phyloP scores from a whole-genome alignment of 1,140 invertebrate genomes.

The Sarcophaga peregrina region DNA sequence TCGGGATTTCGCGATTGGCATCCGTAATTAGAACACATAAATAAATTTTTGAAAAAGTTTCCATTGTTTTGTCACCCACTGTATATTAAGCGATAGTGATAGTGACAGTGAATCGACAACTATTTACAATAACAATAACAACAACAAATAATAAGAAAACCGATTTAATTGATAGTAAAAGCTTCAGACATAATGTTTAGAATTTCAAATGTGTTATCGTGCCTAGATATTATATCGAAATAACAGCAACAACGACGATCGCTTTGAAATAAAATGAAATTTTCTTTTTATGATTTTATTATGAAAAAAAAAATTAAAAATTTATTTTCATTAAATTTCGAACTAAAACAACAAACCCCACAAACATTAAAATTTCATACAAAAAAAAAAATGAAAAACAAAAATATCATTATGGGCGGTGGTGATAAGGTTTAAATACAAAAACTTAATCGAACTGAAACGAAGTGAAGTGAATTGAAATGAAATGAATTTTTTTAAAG shows the following conservation, averaged over 20 bases:
- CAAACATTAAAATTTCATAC: no score
- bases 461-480: not conserved
- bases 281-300: not conserved
- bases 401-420: not conserved
- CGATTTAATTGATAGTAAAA: not conserved
- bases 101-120: conserved; percentile 17
- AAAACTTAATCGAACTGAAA: not conserved
- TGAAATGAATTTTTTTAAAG: not conserved
- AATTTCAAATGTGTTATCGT: not conserved
- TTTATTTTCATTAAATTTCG: not conserved
- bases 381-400: not conserved
- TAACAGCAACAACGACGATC: not conserved
- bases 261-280: not conserved
- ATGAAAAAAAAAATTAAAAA: not conserved
- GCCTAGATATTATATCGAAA: conserved; percentile 7
- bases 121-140: not conserved
- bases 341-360: no score
- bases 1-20: no score
- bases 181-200: not conserved
- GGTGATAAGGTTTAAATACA: not conserved
- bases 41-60: no score
- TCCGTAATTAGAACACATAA: no score
- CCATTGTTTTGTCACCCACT: no score
- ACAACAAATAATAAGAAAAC: not conserved
- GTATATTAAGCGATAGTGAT: not conserved